Conservation (phyloP, 2,888 invertebrate species). For the Limenitis camilla region DNA sequence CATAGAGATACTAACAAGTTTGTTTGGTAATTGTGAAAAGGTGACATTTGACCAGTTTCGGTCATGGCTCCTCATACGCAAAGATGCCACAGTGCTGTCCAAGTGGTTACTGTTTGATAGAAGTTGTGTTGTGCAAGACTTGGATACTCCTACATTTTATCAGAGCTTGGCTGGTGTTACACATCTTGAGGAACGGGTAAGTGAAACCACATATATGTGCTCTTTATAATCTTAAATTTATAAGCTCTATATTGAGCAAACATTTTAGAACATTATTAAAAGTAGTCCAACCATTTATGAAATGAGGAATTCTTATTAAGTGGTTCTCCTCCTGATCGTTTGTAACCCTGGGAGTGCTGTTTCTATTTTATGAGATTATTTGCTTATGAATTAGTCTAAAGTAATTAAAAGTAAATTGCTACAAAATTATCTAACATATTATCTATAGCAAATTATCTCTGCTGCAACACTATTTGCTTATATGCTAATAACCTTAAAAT, state of each 20-base stretch:
- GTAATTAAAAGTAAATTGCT: too few relatives aligned
- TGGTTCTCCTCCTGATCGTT: too few relatives aligned
- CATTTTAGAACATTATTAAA: too few relatives aligned
- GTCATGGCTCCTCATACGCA: conserved; percentile 84
- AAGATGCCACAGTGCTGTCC: conserved; percentile 84
- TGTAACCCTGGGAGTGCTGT: too few relatives aligned
- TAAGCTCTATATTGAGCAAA: too few relatives aligned
- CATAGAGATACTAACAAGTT: conserved; percentile 53
- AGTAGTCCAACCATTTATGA: too few relatives aligned
- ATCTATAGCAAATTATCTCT: conserved; percentile 7
- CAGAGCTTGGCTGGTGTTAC: conserved; percentile 96
- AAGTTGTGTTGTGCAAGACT: conserved; percentile 84
- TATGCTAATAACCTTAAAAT: conserved; percentile 19
- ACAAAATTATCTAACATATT: conserved; percentile 13
- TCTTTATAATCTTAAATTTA: too few relatives aligned
- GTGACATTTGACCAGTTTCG: conserved; percentile 84
- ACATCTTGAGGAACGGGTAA: conserved; percentile 85
- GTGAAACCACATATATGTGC: conserved; percentile 28
- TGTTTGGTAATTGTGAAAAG: conserved; percentile 61
- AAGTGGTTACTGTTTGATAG: conserved; percentile 87
- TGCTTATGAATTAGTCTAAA: too few relatives aligned
- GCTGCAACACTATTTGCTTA: conserved; percentile 17
- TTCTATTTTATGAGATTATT: too few relatives aligned
- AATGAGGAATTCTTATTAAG: too few relatives aligned
- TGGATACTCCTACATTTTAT: conserved; percentile 93